Evolutionary conservation across 2,797 vertebrate genomes (phyloP).

Genomic region (Sebastes kiyomatsui): DNA sequence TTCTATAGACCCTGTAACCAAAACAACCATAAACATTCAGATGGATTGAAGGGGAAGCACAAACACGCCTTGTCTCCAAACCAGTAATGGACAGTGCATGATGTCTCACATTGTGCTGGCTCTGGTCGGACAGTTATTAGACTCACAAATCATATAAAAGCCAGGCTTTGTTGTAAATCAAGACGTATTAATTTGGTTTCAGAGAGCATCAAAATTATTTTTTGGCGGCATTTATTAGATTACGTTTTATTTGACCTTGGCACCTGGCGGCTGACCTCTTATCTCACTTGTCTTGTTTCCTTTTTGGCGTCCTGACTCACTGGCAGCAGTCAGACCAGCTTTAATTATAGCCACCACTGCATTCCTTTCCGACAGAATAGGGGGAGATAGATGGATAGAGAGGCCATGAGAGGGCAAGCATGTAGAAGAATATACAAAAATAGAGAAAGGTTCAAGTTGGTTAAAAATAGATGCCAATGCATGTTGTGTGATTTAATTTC

Average conservation of each 20-base stretch:
- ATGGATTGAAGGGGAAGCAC: conserved; percentile 22
- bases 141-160: background rate
- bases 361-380: conserved; percentile 78
- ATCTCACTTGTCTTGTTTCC: conserved; percentile 79
- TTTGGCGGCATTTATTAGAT: conserved; percentile 4
- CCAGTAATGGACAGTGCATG: conserved; percentile 61
- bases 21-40: conserved; percentile 70
- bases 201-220: background rate
- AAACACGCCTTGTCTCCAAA: conserved; percentile 34
- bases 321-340: conserved; percentile 67
- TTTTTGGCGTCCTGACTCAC: conserved; percentile 82
- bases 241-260: conserved; percentile 74
- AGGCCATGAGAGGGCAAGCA: conserved; percentile 32
- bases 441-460: conserved; percentile 33
- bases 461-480: conserved; percentile 21
- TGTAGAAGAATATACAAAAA: conserved; percentile 48
- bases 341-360: conserved; percentile 82
- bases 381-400: conserved; percentile 63
- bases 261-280: conserved; percentile 75
- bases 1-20: conserved; percentile 62
- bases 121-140: background rate
- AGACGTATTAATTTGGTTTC: background rate
- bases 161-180: background rate
- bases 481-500: conserved; percentile 27
- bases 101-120: conserved; percentile 25